phyloP scores from a whole-genome alignment of 2,888 invertebrate species.

The Parasteatoda lunata region DNA sequence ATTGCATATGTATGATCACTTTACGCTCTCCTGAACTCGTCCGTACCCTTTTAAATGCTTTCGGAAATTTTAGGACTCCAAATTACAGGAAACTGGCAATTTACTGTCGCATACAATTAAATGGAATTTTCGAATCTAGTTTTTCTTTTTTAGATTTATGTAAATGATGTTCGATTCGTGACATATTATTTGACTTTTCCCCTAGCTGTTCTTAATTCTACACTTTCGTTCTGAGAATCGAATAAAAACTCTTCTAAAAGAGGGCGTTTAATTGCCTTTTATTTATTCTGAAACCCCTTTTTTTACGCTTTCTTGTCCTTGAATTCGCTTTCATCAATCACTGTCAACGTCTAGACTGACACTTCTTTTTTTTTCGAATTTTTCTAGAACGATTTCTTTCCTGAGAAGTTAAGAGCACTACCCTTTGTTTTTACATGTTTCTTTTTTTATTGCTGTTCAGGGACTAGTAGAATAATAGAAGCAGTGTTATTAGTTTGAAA shows the following conservation, averaged over 20 bases:
- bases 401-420: slow-evolving; percentile 9
- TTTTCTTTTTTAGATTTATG: neutral
- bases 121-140: neutral
- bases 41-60: no score
- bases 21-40: no score
- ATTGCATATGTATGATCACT: neutral
- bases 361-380: slow-evolving; percentile 4
- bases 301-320: slow-evolving; percentile 46
- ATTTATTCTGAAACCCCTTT: slow-evolving; percentile 13
- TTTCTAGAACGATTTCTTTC: neutral
- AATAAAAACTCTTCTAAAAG: slow-evolving; percentile 26
- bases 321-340: slow-evolving; percentile 43
- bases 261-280: slow-evolving; percentile 59
- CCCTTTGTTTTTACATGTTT: slow-evolving; percentile 21
- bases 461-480: no score
- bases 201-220: neutral
- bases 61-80: no score
- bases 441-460: no score
- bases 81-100: no score
- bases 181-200: neutral
- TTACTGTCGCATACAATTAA: no score
- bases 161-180: neutral
- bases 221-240: slow-evolving; percentile 23
- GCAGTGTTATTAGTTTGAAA: no score
- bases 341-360: slow-evolving; percentile 51